Conservation (phyloP, 2,113 vertebrate species). For the Phainopepla nitens region DNA sequence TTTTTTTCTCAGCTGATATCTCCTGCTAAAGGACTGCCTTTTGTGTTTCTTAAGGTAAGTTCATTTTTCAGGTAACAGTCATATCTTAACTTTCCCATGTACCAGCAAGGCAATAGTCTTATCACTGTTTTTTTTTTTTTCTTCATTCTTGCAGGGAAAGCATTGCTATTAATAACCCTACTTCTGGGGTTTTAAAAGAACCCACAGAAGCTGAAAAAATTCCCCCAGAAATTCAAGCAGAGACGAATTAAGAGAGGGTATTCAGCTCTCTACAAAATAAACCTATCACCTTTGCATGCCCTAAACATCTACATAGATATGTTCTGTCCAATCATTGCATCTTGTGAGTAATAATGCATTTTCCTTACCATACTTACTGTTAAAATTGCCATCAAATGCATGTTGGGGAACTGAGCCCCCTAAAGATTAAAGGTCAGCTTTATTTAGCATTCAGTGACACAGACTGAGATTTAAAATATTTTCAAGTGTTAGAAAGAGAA, state of each 20-base stretch:
- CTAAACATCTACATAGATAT: not conserved
- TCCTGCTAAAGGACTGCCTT: not conserved
- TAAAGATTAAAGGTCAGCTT: not conserved
- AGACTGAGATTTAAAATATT: not conserved
- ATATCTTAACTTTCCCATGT: not conserved
- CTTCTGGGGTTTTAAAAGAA: not conserved
- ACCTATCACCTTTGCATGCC: accelerated
- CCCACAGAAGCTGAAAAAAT: not conserved
- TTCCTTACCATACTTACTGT: not conserved
- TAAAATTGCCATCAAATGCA: not conserved
- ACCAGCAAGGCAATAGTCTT: not conserved
- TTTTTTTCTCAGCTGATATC: not conserved
- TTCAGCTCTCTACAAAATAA: not conserved
- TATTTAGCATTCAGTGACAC: not conserved
- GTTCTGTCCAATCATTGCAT: not conserved
- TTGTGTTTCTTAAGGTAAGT: not conserved
- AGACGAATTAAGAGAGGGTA: not conserved
- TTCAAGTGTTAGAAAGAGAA: not conserved
- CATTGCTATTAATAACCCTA: not conserved
- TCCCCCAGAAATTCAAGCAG: not conserved
- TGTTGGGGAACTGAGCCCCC: not conserved
- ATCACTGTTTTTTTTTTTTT: not conserved
- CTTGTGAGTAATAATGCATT: not conserved
- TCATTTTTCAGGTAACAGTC: not conserved
- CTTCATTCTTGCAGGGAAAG: not conserved